Evolutionary conservation across 2,888 invertebrate species (phyloP), one percentile per base, ranked within the genome.

Genomic region (Phyto melanocephala): DNA sequence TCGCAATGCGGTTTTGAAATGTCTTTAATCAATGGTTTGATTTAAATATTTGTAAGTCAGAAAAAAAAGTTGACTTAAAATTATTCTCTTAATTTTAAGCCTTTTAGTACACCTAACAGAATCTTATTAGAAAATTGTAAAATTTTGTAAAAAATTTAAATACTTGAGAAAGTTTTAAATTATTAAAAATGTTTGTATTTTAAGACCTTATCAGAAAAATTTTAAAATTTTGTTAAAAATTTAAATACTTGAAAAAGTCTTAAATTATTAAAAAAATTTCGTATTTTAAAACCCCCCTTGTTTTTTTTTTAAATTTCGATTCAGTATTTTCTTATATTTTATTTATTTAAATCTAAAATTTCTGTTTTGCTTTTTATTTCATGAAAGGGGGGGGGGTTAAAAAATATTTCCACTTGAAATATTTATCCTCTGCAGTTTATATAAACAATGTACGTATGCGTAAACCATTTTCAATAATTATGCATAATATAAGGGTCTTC

Each of bases 401-500:
- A 37, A 33, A 22, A 6, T 42, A 15, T 54, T 40, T 35, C 10
- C 10, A 33, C 62, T 62, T 62, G n/a, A 58, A 47, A 45, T 58
- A 24, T 35, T 70, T 47, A 11, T 58, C 33, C 17, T 13, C 17
- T 24, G 11, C 17, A 42, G 13, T 33, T 37, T 70, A 35, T 42
- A 54, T 63, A 56, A 72, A 79, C 67, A 60, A 42, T 60, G 56
- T 13, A 67, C 10, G n/a, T n/a, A n/a, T n/a, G n/a, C n/a, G n/a
- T n/a, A 67, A 52, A 42, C 35, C 11, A 71, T 71, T 60, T 72
- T 67, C 50, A 79, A 72, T 79, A 45, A 33, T 8, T 63, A 72
- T 74, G 74, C 68, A 60, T 54, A 80, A 68, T 62, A 80, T 80
- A 62, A 62, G 79, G 79, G 79, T 68, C 42, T 52, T 37, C 60